Conservation (phyloP, 2,888 invertebrate genomes). For the Mechanitis mazaeus region DNA sequence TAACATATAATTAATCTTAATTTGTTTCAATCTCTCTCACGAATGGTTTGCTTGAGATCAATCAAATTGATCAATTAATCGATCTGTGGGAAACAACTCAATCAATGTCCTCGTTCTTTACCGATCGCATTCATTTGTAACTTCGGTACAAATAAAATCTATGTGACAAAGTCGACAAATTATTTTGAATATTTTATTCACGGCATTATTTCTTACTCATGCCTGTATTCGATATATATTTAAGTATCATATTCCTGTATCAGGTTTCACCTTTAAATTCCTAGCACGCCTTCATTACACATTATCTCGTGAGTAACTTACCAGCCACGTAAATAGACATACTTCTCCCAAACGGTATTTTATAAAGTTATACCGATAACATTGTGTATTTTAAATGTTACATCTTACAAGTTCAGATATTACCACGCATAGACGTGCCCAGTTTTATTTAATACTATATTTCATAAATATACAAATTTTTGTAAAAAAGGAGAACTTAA, state of each 20-base stretch:
- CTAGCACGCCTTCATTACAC: conserved; percentile 1
- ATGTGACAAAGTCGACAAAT: not conserved
- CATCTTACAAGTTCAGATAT: not conserved
- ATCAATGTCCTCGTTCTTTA: conserved; percentile 9
- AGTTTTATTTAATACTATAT: not conserved
- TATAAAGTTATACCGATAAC: not conserved
- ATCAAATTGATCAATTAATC: conserved; percentile 34
- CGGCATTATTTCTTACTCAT: no score
- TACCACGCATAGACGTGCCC: not conserved
- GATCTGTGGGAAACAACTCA: conserved; percentile 29
- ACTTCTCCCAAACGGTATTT: not conserved
- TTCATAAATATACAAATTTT: no score
- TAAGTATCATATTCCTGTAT: not conserved
- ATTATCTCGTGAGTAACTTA: not conserved
- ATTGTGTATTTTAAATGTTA: not conserved
- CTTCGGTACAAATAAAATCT: not conserved
- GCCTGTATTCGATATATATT: no score
- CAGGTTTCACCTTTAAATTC: not conserved
- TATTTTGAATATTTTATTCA: no score
- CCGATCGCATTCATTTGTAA: conserved; percentile 8
- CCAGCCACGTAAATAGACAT: not conserved
- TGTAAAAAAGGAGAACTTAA: no score
- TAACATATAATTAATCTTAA: conserved; percentile 30
- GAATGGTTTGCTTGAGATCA: conserved; percentile 33
- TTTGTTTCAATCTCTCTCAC: conserved; percentile 30